Base-by-base conservation (phyloP, 2,888 invertebrate species). In the Leptinotarsa haldemani region DNA sequence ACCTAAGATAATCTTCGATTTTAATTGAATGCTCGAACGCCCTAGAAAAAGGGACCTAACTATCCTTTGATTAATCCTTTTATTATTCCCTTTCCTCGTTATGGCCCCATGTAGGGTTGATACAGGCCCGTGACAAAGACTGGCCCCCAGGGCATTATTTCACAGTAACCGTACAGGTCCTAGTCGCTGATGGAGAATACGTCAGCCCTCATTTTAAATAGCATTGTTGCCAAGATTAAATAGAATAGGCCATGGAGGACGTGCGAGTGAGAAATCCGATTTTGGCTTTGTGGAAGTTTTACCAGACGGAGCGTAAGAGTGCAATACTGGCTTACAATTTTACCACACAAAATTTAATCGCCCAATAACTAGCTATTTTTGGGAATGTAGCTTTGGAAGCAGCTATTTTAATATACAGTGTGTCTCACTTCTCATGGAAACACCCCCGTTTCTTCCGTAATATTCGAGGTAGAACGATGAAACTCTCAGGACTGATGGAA, bases 61-160 rank as follows among this genome's bases (percentile, higher is more conserved):
- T 78, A 76, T 77, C 80, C 77, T 75, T 78, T 83, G 82, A 82
- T 83, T 84, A 84, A 84, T 84, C 84, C 83, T 82, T 83, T 83
- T 84, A 84, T 83, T 83, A 83, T 81, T 79, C 78, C 78, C 74
- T 78, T 64, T 71, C 68, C 80, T 80, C 80, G 83, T 81, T 82
- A 80, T 79, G 79, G 82, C 79, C 79, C 83, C 81, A 79, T 78
- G 76, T 76, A 77, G 77, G 79, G 80, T 72, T 75, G 80, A 80
- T 80, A 78, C 77, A 78, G 77, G 78, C 76, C 80, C 78, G 78
- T 79, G 79, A 80, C 79, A 77, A 77, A 76, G 80, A 77, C 78
- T 76, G 78, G 80, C 85, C 87, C 85, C 86, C 73, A 75, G 85
- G 86, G 86, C 83, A 85, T 87, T 87, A 86, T 87, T 87, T 86